These are phyloP conservation scores for Pontoporia blainvillei DNA, from an alignment of 2,113 vertebrate genomes.

Conservation along the genomic window DNA sequence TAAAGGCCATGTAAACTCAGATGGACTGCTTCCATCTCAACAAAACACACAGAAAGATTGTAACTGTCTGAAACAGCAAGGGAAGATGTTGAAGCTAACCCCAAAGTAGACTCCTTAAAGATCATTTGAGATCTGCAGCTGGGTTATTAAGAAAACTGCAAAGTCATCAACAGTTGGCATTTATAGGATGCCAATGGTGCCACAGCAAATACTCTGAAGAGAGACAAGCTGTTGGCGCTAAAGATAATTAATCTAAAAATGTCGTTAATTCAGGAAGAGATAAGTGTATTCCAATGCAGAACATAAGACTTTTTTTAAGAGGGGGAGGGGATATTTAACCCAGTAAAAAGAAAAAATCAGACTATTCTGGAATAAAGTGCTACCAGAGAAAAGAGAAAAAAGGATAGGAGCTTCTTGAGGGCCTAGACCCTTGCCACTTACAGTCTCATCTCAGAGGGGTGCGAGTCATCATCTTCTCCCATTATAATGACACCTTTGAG, in stretches of 20 bases:
- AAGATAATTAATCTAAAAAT: constrained; percentile 5
- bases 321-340: not conserved
- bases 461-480: constrained; percentile 89
- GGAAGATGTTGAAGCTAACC: not conserved
- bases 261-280: not conserved
- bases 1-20: not conserved
- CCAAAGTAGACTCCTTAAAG: not conserved
- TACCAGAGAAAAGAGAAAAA: not conserved
- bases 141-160: constrained; percentile 39
- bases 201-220: not conserved
- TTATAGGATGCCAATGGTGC: not conserved
- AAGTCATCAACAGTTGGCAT: constrained; percentile 37
- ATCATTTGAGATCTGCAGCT: not conserved
- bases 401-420: not conserved
- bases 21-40: not conserved
- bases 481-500: constrained; percentile 93
- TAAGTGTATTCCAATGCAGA: not conserved
- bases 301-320: not conserved
- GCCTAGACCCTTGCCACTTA: constrained; percentile 79
- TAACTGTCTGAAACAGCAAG: not conserved
- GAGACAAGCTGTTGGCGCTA: not conserved
- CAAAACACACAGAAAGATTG: not conserved
- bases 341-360: not conserved
- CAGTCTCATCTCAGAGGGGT: constrained; percentile 95
- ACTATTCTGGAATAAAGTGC: not conserved